These are phyloP conservation scores for Pediacus dermestoides DNA, from an alignment of 2,888 invertebrate genomes.

Conservation along the genomic window DNA sequence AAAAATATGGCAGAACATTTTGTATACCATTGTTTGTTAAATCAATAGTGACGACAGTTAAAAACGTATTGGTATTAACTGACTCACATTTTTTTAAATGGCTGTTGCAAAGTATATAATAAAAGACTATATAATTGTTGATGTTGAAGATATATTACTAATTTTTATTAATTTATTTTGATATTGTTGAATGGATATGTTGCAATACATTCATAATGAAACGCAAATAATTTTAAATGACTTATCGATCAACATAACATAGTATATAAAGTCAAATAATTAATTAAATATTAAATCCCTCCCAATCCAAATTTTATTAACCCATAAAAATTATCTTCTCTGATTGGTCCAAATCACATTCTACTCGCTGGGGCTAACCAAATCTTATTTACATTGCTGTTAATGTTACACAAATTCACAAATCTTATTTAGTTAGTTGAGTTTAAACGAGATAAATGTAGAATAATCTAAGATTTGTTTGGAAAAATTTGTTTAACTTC, in stretches of 20 bases:
- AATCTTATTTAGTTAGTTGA: too few relatives aligned
- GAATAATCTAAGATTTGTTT: too few relatives aligned
- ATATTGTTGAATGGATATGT: slow-evolving; percentile 38
- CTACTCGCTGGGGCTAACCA: too few relatives aligned
- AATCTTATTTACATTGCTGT: too few relatives aligned
- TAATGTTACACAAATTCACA: too few relatives aligned
- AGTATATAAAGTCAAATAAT: too few relatives aligned
- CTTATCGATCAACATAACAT: slow-evolving; percentile 18
- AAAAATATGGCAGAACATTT: background rate
- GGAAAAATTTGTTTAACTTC: too few relatives aligned
- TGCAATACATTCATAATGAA: slow-evolving; percentile 30
- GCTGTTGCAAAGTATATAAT: slow-evolving; percentile 50
- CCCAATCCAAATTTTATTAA: slow-evolving; percentile 19
- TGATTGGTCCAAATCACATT: slow-evolving; percentile 16
- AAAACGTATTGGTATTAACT: slow-evolving; percentile 38
- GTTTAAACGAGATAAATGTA: too few relatives aligned
- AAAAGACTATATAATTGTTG: slow-evolving; percentile 45
- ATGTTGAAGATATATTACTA: slow-evolving; percentile 44
- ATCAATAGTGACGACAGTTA: slow-evolving; percentile 23
- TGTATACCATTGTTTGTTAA: too few relatives aligned
- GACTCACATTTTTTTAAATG: slow-evolving; percentile 45
- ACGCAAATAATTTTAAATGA: slow-evolving; percentile 25
- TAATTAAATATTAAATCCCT: slow-evolving; percentile 12
- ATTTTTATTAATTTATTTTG: slow-evolving; percentile 46
- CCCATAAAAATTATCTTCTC: slow-evolving; percentile 12